Base-by-base conservation (phyloP, 2,113 vertebrate genomes). In the Shinisaurus crocodilurus region DNA sequence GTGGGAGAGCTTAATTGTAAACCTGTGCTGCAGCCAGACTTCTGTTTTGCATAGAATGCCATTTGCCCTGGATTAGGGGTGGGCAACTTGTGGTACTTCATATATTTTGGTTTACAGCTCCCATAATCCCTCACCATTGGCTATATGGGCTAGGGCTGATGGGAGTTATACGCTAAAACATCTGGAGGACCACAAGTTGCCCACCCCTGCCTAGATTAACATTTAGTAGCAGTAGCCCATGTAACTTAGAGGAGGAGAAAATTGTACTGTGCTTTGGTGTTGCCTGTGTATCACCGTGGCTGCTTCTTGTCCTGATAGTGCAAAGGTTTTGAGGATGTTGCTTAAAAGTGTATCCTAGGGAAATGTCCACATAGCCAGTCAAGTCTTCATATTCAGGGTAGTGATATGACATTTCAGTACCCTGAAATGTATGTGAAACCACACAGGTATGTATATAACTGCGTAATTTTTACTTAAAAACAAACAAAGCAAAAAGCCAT, bases 401-500 rank as follows among this genome's bases (percentile, higher is more conserved):
- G 48, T 67, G 43, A 25, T 32, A 79, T 29, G 37, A 79, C 75
- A 48, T 67, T 65, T 79, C 43, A 88, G 27, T 65, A 67, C 6
- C 20, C 23, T 40, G 57, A 72, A 23, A 87, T 94, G 0, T 84
- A 9, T 82, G 32, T 83, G 1, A 75, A 89, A 87, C 43, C 45
- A 89, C 76, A 86, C 67, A 54, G 40, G n/a, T 45, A 43, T 89
- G 1, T 82, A 89, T 86, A 48, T 76, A 74, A 82, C 25, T 91
- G 6, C 20, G 86, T 9, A 82, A 82, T 57, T 1, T 82, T 32
- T 81, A 54, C 57, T 82, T 82, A 60, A 40, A 40, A 23, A 63
- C 10, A 18, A 29, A 63, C 0, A 90, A 63, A 88, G 76, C 50
- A 93, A 94, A 93, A 86, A 76, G 82, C 2, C 75, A 43, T 76